These are phyloP conservation scores for Sebastes matsubarae DNA, from an alignment of 2,797 vertebrate genomes.

Conservation along the genomic window DNA sequence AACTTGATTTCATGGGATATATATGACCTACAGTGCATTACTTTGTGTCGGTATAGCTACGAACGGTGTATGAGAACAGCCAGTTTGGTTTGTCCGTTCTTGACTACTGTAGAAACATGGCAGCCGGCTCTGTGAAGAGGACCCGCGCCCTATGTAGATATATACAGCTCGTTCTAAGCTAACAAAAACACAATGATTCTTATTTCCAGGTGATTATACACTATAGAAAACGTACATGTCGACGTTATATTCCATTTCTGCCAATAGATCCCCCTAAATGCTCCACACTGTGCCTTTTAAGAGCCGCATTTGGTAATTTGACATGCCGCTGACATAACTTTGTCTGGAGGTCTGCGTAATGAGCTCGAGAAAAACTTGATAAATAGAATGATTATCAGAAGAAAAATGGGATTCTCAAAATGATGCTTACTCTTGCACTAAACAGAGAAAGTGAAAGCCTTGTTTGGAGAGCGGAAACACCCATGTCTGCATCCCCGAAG, in stretches of 20 bases:
- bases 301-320: background rate
- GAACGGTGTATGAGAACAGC: no score
- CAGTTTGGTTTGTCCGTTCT: no score
- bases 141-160: background rate
- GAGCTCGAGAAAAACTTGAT: background rate
- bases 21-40: no score
- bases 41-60: no score
- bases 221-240: background rate
- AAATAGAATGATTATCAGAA: background rate
- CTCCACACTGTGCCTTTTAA: background rate
- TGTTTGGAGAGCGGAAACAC: background rate
- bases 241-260: background rate
- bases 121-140: no score
- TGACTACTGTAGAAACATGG: no score
- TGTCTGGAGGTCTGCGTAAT: background rate
- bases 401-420: background rate
- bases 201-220: background rate
- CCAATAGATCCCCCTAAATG: background rate
- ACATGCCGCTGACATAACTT: background rate
- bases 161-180: background rate
- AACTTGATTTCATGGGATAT: no score
- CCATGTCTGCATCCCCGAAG: background rate
- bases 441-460: background rate
- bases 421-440: background rate
- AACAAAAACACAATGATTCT: background rate